A percentile compares a stretch with the other conserved stretches of the same genome.
Conservation (phyloP, 2,888 invertebrate species). For the Temnothorax unifasciatus region DNA sequence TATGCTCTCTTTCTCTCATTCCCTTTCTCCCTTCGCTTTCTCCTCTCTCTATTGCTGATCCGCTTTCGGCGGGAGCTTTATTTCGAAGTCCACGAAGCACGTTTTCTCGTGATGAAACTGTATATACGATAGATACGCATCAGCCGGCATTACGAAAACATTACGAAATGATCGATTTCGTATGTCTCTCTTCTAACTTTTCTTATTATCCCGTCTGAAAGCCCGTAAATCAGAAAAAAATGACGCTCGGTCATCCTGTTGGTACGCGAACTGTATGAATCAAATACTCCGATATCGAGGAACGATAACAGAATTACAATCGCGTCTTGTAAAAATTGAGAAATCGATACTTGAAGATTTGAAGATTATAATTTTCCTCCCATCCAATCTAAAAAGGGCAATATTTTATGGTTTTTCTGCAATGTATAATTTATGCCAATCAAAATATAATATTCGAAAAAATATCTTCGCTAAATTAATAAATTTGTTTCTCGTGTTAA, state of each 20-base stretch:
- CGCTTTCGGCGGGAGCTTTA: conserved; percentile 63
- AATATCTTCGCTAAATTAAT: not conserved
- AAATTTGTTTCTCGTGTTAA: not conserved
- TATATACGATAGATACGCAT: conserved; percentile 71
- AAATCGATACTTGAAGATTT: conserved; percentile 7
- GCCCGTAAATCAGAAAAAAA: conserved; percentile 25
- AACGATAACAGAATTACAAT: conserved; percentile 9
- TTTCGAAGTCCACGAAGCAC: conserved; percentile 71
- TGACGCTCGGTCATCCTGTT: conserved; percentile 28
- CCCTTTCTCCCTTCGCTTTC: not conserved
- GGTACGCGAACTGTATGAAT: not conserved
- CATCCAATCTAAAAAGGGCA: not conserved
- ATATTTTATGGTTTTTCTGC: not conserved
- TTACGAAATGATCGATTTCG: conserved; percentile 71
- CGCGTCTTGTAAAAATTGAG: conserved; percentile 10
- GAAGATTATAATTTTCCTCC: not conserved
- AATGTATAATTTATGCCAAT: not conserved
- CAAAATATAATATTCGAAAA: not conserved
- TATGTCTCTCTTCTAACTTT: conserved; percentile 39
- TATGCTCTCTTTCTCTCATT: not conserved
- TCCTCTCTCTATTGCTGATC: conserved; percentile 34
- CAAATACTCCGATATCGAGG: not conserved
- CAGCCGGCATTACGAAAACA: conserved; percentile 72
- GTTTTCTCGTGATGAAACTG: conserved; percentile 69
- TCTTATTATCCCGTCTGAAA: conserved; percentile 41